phyloP scores from a whole-genome alignment of 2,888 invertebrate genomes.

The Spodoptera exigua region DNA sequence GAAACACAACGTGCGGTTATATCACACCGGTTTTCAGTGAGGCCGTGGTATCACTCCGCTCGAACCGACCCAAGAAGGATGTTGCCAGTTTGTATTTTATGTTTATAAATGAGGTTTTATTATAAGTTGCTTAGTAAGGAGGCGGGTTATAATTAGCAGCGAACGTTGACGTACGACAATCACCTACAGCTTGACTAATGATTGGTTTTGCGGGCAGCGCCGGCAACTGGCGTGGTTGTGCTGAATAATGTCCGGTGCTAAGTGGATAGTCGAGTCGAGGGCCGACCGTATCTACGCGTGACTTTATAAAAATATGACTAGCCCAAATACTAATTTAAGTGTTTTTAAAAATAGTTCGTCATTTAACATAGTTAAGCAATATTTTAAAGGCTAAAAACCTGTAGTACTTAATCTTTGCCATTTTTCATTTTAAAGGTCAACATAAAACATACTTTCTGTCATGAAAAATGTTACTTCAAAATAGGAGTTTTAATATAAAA shows the following conservation, averaged over 20 bases:
- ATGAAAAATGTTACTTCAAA: too few species aligned
- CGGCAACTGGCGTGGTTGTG: conserved; percentile 60
- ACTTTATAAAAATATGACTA: conserved; percentile 56
- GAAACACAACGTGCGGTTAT: too few species aligned
- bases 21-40: too few species aligned
- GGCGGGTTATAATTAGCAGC: conserved; percentile 51
- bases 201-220: conserved; percentile 55
- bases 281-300: conserved; percentile 53
- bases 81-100: background rate
- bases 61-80: too few species aligned
- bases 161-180: conserved; percentile 47
- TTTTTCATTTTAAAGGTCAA: too few species aligned
- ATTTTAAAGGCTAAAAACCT: background rate
- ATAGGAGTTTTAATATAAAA: too few species aligned
- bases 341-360: conserved; percentile 47
- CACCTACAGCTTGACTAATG: conserved; percentile 70
- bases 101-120: conserved; percentile 12
- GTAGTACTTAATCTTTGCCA: too few species aligned
- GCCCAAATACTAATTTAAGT: conserved; percentile 40
- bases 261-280: conserved; percentile 76
- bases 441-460: too few species aligned
- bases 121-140: conserved; percentile 38
- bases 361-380: background rate
- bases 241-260: conserved; percentile 82
- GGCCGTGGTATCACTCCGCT: too few species aligned